phyloP scores from a whole-genome alignment of 2,113 vertebrate species.

The Chloroceryle aenea region DNA sequence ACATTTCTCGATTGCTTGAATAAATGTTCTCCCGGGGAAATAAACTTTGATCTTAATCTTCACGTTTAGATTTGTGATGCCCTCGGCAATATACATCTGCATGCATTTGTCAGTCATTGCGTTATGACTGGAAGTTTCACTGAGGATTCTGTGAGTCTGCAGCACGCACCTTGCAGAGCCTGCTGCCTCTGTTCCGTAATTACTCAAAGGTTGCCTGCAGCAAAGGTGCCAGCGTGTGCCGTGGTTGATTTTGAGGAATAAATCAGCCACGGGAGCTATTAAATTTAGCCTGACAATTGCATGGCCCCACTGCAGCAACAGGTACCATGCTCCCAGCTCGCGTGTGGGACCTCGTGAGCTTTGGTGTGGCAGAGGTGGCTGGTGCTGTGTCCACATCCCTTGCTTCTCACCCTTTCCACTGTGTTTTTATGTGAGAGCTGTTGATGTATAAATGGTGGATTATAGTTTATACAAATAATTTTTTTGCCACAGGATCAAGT shows the following conservation, averaged over 20 bases:
- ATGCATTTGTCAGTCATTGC: conserved; percentile 21
- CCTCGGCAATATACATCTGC: neutral
- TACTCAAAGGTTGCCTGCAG: neutral
- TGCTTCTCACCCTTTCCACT: neutral
- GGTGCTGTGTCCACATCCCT: neutral
- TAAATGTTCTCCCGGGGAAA: conserved; percentile 25
- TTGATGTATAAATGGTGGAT: neutral
- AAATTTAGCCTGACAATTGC: neutral
- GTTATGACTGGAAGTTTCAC: conserved; percentile 35
- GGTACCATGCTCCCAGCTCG: neutral
- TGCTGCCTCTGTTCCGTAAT: neutral
- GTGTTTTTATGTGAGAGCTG: neutral
- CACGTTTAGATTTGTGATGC: neutral
- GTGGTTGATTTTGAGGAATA: neutral
- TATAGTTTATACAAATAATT: neutral
- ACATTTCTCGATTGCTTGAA: conserved; percentile 34
- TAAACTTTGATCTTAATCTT: conserved; percentile 42
- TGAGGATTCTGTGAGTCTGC: neutral
- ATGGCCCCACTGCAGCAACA: neutral
- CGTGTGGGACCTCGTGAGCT: neutral
- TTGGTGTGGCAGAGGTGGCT: neutral
- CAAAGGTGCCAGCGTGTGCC: neutral
- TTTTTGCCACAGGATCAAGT: neutral
- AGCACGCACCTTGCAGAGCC: neutral
- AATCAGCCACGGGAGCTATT: neutral